Conservation (phyloP, 2,113 vertebrate genomes). For the Scopus umbretta region DNA sequence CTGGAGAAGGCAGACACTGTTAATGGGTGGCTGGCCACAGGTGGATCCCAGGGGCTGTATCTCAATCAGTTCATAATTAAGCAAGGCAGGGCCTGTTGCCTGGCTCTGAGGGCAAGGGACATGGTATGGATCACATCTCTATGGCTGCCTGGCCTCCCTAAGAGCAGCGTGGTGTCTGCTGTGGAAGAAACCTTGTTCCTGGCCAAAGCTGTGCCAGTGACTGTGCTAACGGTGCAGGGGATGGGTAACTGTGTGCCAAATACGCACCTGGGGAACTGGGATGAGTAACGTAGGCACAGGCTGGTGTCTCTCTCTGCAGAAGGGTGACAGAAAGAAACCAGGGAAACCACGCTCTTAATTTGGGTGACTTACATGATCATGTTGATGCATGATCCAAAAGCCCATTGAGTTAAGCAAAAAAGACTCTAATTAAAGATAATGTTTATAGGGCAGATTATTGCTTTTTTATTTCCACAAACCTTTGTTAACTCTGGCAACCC, state of each 20-base stretch:
- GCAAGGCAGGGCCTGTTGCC: neutral
- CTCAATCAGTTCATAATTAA: neutral
- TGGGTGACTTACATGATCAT: neutral
- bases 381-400: neutral
- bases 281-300: neutral
- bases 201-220: neutral
- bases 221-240: accelerated
- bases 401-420: neutral
- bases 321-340: neutral
- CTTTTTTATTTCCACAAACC: neutral
- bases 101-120: neutral
- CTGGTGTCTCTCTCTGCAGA: neutral
- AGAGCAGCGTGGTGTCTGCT: neutral
- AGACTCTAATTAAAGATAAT: neutral
- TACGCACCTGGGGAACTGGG: neutral
- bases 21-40: neutral
- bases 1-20: neutral
- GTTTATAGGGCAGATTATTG: neutral
- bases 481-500: neutral
- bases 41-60: neutral
- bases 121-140: neutral
- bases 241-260: neutral
- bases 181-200: neutral
- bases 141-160: neutral
- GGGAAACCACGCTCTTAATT: neutral